Percentiles rank a stretch among this genome's conserved stretches.
Evolutionary conservation across 2,797 vertebrate genomes (phyloP).

Genomic region (Neosilurus hyrtlii): DNA sequence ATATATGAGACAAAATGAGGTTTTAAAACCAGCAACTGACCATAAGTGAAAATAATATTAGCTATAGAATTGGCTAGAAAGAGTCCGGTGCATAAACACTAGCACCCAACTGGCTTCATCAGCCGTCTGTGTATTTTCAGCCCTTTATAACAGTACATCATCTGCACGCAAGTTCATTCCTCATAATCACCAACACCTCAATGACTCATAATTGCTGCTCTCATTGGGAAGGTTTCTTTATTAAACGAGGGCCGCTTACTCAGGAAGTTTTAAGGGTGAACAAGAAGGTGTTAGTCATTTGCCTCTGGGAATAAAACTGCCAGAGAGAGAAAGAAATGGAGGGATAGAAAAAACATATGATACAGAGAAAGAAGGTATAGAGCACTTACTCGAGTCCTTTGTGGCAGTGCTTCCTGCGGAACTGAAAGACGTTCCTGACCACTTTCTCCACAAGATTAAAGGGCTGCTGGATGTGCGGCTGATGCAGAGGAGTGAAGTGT

Average conservation of each 20-base stretch:
- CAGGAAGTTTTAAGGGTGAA: not conserved
- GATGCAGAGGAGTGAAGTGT: slow-evolving; percentile 85
- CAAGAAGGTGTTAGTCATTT: not conserved
- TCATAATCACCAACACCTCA: not conserved
- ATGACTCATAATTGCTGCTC: not conserved
- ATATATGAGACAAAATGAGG: not conserved
- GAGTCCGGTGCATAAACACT: not conserved
- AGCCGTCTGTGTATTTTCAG: not conserved
- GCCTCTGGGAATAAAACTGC: not conserved
- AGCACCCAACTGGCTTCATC: not conserved
- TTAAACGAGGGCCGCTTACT: not conserved
- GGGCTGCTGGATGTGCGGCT: slow-evolving; percentile 88
- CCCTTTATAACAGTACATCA: not conserved
- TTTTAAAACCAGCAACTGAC: not conserved
- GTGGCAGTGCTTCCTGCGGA: slow-evolving; percentile 88
- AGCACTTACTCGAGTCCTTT: slow-evolving; percentile 83
- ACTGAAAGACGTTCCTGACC: slow-evolving; percentile 86
- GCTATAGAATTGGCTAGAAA: not conserved
- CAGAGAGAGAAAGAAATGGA: not conserved
- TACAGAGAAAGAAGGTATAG: not conserved
- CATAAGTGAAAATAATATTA: not conserved
- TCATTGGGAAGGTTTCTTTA: not conserved
- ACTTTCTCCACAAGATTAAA: slow-evolving; percentile 92
- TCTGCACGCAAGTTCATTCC: not conserved
- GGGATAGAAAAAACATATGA: not conserved